Percentiles rank a stretch among this genome's conserved stretches.
phyloP scores from a whole-genome alignment of 1,140 invertebrate genomes.

The Diabrotica virgifera region DNA sequence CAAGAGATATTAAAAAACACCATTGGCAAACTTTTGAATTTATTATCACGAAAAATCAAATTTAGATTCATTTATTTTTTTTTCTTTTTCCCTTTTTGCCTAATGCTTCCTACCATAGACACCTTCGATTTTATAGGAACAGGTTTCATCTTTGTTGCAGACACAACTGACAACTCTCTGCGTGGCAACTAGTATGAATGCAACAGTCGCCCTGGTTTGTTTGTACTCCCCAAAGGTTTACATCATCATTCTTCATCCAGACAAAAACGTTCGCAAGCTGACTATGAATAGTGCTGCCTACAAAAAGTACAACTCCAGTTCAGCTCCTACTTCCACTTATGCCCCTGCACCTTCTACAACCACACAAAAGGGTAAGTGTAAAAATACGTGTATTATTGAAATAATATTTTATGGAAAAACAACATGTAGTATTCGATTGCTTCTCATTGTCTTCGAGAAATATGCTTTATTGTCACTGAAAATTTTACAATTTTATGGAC shows the following conservation, averaged over 20 bases:
- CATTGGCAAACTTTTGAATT: background rate
- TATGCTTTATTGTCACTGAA: too few relatives aligned
- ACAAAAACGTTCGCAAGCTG: constrained; percentile 57
- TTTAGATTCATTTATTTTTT: background rate
- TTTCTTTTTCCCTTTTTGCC: background rate
- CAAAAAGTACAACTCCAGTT: constrained; percentile 42
- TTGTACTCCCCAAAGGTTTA: constrained; percentile 74
- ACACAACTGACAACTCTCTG: constrained; percentile 71
- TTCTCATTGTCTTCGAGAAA: too few relatives aligned
- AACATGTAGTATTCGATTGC: too few relatives aligned
- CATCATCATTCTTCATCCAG: constrained; percentile 69
- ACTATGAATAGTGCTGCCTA: constrained; percentile 52
- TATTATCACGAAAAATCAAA: background rate
- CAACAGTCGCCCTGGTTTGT: constrained; percentile 68
- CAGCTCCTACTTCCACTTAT: constrained; percentile 37
- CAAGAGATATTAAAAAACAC: too few relatives aligned
- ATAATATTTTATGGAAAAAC: too few relatives aligned
- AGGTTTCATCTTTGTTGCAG: constrained; percentile 45
- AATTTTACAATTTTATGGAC: too few relatives aligned
- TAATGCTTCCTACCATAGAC: background rate
- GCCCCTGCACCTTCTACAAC: constrained; percentile 27
- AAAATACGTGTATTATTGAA: too few relatives aligned
- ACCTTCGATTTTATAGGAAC: background rate
- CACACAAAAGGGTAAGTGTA: constrained; percentile 24
- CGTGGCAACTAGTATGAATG: constrained; percentile 70